Conservation (phyloP, 2,797 vertebrate species). For the Arremon brunneinucha region DNA sequence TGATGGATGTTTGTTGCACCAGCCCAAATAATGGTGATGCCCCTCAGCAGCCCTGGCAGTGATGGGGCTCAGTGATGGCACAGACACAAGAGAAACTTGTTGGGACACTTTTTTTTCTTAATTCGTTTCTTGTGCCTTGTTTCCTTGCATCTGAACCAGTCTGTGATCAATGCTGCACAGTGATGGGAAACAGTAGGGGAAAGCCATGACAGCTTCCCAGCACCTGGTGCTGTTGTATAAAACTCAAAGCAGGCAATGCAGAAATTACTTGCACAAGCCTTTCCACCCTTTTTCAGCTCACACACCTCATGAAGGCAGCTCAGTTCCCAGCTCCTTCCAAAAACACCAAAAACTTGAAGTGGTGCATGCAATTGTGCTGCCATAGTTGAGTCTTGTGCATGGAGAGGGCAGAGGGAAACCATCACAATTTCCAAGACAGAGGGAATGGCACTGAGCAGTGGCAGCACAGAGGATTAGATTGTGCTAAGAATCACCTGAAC, state of each 20-base stretch:
- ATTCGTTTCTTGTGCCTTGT: background rate
- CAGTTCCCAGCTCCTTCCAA: background rate
- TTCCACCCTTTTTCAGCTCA: background rate
- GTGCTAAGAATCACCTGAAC: background rate
- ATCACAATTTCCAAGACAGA: fast-evolving
- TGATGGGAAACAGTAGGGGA: background rate
- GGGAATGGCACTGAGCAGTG: background rate
- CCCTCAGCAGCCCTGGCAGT: background rate
- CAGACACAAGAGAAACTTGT: background rate
- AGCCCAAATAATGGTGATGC: background rate
- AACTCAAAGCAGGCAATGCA: background rate
- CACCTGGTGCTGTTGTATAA: background rate
- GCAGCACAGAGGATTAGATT: background rate
- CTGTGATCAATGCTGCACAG: background rate
- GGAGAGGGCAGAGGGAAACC: background rate
- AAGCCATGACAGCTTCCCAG: background rate
- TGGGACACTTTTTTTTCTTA: background rate
- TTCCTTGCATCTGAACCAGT: background rate
- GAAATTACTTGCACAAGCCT: background rate
- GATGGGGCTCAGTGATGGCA: background rate
- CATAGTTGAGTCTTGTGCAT: background rate
- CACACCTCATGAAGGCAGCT: background rate
- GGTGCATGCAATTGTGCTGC: background rate
- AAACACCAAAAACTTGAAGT: background rate
- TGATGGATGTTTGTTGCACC: background rate